phyloP scores from a whole-genome alignment of 2,888 invertebrate genomes.

The Nomada flava region DNA sequence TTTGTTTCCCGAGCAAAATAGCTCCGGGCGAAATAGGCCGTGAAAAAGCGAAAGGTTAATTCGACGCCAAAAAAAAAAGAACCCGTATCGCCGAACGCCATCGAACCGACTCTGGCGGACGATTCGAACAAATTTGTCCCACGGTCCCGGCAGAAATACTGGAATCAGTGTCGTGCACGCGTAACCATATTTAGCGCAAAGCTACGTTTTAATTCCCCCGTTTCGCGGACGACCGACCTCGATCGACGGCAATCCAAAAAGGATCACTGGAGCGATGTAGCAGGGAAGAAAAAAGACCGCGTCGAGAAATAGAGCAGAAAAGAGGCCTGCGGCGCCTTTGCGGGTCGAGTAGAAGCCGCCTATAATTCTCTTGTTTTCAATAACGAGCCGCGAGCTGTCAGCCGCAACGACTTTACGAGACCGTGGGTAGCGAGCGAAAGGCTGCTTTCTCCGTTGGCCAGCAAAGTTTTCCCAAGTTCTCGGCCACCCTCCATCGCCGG shows the following conservation, averaged over 20 bases:
- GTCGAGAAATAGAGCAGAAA: neutral
- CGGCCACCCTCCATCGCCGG: slow-evolving; percentile 8
- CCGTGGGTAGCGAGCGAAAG: neutral
- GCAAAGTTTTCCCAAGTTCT: slow-evolving; percentile 54
- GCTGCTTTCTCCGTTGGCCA: neutral
- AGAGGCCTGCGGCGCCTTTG: neutral
- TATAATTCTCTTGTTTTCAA: slow-evolving; percentile 32
- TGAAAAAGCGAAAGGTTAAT: slow-evolving; percentile 17
- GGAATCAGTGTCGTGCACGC: slow-evolving; percentile 8
- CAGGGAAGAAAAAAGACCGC: neutral
- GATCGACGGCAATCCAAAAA: neutral
- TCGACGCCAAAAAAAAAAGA: neutral
- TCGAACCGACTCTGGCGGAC: neutral
- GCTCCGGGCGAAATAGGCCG: neutral
- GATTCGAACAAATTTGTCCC: slow-evolving; percentile 17
- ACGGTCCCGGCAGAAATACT: neutral
- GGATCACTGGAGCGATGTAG: neutral
- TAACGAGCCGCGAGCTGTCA: slow-evolving; percentile 13
- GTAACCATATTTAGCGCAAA: slow-evolving; percentile 28
- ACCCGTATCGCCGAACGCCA: neutral
- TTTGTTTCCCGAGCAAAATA: neutral
- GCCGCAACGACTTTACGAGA: slow-evolving; percentile 39
- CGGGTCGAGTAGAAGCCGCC: neutral
- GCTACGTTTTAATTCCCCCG: slow-evolving; percentile 33
- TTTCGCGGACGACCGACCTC: neutral